A percentile compares a stretch with the other conserved stretches of the same genome.
Evolutionary conservation across 2,888 invertebrate genomes (phyloP).

Genomic region (Arctia plantaginis): DNA sequence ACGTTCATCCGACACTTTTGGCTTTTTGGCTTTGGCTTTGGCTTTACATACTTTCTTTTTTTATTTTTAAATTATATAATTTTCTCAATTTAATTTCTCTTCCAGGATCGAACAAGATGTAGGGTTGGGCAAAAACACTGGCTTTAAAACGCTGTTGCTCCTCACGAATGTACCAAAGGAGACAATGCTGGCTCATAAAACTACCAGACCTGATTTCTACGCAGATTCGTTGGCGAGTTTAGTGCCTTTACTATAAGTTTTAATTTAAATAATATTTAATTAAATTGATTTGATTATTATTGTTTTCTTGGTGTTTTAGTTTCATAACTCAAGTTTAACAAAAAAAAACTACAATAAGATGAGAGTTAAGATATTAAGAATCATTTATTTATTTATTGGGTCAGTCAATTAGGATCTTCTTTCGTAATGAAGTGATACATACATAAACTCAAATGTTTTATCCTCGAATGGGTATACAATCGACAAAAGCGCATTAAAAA

Average conservation of each 20-base stretch:
- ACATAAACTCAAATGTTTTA: too few relatives aligned
- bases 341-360: too few relatives aligned
- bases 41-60: neutral
- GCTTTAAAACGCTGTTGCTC: slow-evolving; percentile 91
- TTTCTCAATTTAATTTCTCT: neutral
- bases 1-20: too few relatives aligned
- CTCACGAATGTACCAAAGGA: slow-evolving; percentile 81
- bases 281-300: neutral
- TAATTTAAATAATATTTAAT: neutral
- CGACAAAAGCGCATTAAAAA: too few relatives aligned
- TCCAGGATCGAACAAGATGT: slow-evolving; percentile 92
- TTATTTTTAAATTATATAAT: neutral
- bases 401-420: too few relatives aligned
- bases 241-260: slow-evolving; percentile 53
- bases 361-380: too few relatives aligned
- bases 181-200: slow-evolving; percentile 82
- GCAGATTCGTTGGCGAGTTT: slow-evolving; percentile 70
- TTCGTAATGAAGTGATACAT: too few relatives aligned
- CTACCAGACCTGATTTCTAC: slow-evolving; percentile 81
- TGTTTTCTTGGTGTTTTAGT: neutral
- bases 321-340: neutral
- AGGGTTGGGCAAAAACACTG: slow-evolving; percentile 89
- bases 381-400: too few relatives aligned
- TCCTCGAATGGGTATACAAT: too few relatives aligned
- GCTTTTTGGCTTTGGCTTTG: too few relatives aligned